phyloP scores from a whole-genome alignment of 2,797 vertebrate genomes.

The Silurus aristotelis region DNA sequence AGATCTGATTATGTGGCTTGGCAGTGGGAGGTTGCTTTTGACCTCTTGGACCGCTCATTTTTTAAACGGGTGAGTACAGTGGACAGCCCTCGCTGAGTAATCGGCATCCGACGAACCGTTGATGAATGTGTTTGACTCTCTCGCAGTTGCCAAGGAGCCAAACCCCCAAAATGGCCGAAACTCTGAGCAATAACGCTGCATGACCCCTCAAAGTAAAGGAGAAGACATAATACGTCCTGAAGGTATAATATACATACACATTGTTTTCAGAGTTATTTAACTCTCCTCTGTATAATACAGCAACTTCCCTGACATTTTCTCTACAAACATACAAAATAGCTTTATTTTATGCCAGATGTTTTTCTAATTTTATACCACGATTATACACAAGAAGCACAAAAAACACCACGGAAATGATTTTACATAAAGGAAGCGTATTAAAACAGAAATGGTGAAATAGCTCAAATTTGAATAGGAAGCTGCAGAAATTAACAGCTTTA shows the following conservation, averaged over 20 bases:
- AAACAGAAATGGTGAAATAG: too few species aligned
- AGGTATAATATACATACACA: neutral
- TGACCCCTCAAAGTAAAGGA: neutral
- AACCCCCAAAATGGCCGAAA: slow-evolving; percentile 12
- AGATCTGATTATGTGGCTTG: slow-evolving; percentile 58
- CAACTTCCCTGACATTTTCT: too few species aligned
- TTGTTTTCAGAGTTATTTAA: too few species aligned
- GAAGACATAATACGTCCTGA: slow-evolving; percentile 1
- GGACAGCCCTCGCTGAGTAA: slow-evolving; percentile 57
- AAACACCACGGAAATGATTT: too few species aligned
- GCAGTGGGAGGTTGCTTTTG: slow-evolving; percentile 52
- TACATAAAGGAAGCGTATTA: too few species aligned
- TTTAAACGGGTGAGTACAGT: slow-evolving; percentile 50
- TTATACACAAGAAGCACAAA: too few species aligned
- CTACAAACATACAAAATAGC: too few species aligned
- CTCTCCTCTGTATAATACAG: too few species aligned
- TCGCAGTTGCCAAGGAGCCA: slow-evolving; percentile 41
- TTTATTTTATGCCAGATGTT: too few species aligned
- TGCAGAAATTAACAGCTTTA: too few species aligned
- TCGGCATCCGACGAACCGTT: slow-evolving; percentile 56
- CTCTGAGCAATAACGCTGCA: neutral
- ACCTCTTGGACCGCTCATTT: slow-evolving; percentile 56
- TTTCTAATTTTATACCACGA: too few species aligned
- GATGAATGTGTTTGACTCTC: slow-evolving; percentile 58
- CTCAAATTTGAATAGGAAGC: too few species aligned